Evolutionary conservation across 2,113 vertebrate genomes (phyloP).

Genomic region (Hemichromis elongatus): DNA sequence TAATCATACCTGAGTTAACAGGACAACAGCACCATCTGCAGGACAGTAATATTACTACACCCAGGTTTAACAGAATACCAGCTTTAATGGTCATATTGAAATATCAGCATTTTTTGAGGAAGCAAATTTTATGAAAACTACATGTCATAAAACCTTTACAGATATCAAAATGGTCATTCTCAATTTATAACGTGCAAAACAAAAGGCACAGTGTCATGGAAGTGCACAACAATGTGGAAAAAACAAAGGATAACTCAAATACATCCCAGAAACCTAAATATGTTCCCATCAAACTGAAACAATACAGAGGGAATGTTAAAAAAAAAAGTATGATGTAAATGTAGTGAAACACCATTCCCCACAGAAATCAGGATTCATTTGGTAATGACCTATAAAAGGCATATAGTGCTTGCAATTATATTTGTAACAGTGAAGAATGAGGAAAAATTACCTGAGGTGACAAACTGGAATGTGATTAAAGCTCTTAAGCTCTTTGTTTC

Average conservation of each 20-base stretch:
- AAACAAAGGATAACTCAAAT: neutral
- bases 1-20: neutral
- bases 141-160: neutral
- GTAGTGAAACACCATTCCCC: neutral
- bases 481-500: neutral
- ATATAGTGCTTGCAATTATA: neutral
- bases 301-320: neutral
- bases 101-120: neutral
- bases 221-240: neutral
- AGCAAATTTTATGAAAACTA: neutral
- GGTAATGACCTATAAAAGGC: neutral
- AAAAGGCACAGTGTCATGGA: neutral
- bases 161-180: neutral
- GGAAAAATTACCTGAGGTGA: neutral
- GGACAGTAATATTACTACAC: neutral
- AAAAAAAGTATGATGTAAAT: neutral
- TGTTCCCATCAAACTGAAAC: neutral
- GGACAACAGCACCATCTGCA: conserved; percentile 31
- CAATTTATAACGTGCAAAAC: neutral
- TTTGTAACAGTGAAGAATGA: neutral
- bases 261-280: neutral
- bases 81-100: neutral
- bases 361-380: neutral
- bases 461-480: conserved; percentile 4
- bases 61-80: neutral